phyloP scores from a whole-genome alignment of 2,888 invertebrate genomes.

The Euplexia lucipara region DNA sequence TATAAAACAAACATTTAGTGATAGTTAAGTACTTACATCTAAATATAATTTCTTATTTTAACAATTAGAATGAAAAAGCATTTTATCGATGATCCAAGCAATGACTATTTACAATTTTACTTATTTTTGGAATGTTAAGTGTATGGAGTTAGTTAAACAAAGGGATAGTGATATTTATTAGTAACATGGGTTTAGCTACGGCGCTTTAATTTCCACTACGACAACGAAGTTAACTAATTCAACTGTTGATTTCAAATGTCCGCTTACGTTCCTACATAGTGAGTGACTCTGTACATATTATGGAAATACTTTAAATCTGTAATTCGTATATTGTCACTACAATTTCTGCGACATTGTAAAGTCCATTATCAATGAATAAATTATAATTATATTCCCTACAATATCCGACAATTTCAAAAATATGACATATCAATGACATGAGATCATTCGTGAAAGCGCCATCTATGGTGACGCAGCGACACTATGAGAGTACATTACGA shows the following conservation, averaged over 20 bases:
- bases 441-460: conserved; percentile 72
- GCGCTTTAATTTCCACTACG: conserved; percentile 37
- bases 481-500: conserved; percentile 69
- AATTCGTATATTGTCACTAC: conserved; percentile 64
- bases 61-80: conserved; percentile 71
- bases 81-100: conserved; percentile 74
- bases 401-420: conserved; percentile 59
- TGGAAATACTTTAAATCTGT: conserved; percentile 52
- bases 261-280: conserved; percentile 9
- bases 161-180: conserved; percentile 23
- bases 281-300: conserved; percentile 51
- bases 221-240: conserved; percentile 44
- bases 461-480: conserved; percentile 74
- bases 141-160: conserved; percentile 75
- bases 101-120: conserved; percentile 80
- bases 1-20: conserved; percentile 65
- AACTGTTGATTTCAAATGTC: conserved; percentile 32
- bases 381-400: conserved; percentile 42
- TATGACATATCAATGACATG: conserved; percentile 56
- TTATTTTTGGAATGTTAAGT: conserved; percentile 80
- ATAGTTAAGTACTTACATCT: conserved; percentile 63
- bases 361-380: conserved; percentile 46
- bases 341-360: conserved; percentile 42
- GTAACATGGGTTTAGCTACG: conserved; percentile 41
- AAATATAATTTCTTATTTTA: conserved; percentile 69